A percentile compares a stretch with the other conserved stretches of the same genome.
Evolutionary conservation across 30 jellyfish, hydroid and myxozoan species (phyloP).

Genomic region (Hydractinia echinata): DNA sequence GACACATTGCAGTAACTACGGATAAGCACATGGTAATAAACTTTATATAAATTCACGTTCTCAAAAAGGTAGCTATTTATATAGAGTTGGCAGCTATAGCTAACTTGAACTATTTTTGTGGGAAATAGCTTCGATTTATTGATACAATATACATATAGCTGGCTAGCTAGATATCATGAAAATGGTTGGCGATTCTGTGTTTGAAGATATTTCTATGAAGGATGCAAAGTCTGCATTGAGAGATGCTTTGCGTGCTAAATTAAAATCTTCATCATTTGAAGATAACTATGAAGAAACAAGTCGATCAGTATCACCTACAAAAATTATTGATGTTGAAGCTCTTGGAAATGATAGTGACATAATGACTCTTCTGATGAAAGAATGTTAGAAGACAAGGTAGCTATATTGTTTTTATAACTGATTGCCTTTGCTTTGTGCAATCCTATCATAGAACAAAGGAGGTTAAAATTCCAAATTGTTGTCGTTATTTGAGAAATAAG

Average conservation of each 20-base stretch:
- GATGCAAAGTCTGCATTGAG: constrained; percentile 26
- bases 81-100: no score
- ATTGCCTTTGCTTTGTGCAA: no score
- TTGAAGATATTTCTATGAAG: constrained; percentile 13
- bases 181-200: constrained; percentile 2
- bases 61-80: no score
- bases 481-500: no score
- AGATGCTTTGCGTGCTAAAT: constrained; percentile 28
- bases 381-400: constrained; percentile 10
- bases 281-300: constrained; percentile 6
- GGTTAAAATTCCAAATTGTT: no score
- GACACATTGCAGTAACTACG: no score
- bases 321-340: constrained; percentile 27
- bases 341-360: constrained; percentile 36
- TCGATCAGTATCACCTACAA: neutral
- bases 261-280: neutral
- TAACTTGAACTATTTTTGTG: no score
- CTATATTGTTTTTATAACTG: no score
- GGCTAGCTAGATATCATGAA: constrained; percentile 23
- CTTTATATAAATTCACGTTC: no score
- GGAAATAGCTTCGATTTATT: no score
- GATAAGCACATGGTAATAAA: no score
- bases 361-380: constrained; percentile 23
- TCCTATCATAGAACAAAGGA: no score
- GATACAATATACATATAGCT: constrained; percentile 1